phyloP scores from a whole-genome alignment of 2,797 vertebrate species.

The Fundulus diaphanus region DNA sequence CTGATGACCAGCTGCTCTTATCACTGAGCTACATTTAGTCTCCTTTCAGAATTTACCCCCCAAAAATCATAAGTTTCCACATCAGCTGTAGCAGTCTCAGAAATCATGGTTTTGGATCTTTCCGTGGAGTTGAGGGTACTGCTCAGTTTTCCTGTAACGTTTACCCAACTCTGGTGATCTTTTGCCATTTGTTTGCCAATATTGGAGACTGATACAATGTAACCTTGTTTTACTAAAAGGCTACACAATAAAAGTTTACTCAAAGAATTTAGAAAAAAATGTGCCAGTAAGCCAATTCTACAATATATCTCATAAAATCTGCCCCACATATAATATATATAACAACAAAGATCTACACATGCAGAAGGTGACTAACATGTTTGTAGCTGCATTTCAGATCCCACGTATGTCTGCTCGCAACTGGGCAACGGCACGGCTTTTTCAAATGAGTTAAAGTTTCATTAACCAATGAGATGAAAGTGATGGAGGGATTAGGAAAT shows the following conservation, averaged over 20 bases:
- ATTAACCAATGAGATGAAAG: conserved; percentile 27
- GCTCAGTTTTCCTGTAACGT: neutral
- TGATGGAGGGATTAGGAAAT: conserved; percentile 51
- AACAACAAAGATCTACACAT: neutral
- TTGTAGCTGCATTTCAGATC: neutral
- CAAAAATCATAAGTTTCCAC: neutral
- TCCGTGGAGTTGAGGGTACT: neutral
- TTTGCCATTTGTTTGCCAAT: too few relatives aligned
- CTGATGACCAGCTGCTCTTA: conserved; percentile 9
- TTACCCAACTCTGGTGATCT: neutral
- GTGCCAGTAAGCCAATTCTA: neutral
- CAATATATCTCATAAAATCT: neutral
- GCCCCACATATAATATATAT: neutral
- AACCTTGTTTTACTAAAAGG: neutral
- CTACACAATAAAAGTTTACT: neutral
- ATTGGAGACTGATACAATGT: neutral
- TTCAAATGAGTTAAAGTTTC: conserved; percentile 15
- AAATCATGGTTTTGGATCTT: neutral
- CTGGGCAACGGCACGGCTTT: conserved; percentile 6
- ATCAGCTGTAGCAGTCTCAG: neutral
- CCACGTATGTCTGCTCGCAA: neutral
- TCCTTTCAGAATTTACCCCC: neutral
- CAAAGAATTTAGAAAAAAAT: neutral
- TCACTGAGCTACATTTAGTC: conserved; percentile 8
- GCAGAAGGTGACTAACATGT: neutral